Evolutionary conservation across 2,888 invertebrate genomes (phyloP), one percentile per base, ranked within the genome.

Genomic region (Norana najaformis): DNA sequence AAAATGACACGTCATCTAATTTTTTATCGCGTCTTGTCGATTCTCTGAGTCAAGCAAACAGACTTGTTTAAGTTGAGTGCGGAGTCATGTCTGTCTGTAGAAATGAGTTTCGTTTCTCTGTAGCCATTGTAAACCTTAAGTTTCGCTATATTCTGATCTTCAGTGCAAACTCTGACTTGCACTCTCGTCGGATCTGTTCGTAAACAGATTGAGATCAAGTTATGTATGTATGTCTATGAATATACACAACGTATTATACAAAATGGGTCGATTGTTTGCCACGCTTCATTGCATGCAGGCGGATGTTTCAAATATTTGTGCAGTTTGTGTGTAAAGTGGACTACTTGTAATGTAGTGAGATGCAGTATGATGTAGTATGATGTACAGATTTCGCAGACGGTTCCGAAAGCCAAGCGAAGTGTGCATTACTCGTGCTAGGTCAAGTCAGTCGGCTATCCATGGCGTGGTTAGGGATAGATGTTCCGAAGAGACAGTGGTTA

Each of bases 1-100:
- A 69, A 47, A 69, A 69, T 69, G 69, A 69, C 69, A 69, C 69
- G 69, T 69, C 8, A n/a, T 69, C 69, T 69, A 69, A 85, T 85
- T 85, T 85, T 36, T 0, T 35, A 85, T 85, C 35, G 35, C 34
- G 36, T 85, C 35, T 35, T 36, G 36, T 85, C 35, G 35, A n/a
- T n/a, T n/a, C n/a, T n/a, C n/a, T n/a, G n/a, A n/a, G n/a, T 36
- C 8, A 85, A 14, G 35, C 2, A 8, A 85, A 35, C 85, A 85
- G 37, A 85, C 85, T 85, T 69, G 85, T 23, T 85, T 85, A 35
- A 36, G 34, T 85, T 85, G 36, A 85, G 36, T 36, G 35, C 85
- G 16, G n/a, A 35, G 36, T 85, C 23, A n/a, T 36, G 35, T 85
- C 37, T 35, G 85, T 85, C 35, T 36, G 35, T 37, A 37, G 35